Conservation (phyloP, 2,797 vertebrate genomes). For the Coluber constrictor region DNA sequence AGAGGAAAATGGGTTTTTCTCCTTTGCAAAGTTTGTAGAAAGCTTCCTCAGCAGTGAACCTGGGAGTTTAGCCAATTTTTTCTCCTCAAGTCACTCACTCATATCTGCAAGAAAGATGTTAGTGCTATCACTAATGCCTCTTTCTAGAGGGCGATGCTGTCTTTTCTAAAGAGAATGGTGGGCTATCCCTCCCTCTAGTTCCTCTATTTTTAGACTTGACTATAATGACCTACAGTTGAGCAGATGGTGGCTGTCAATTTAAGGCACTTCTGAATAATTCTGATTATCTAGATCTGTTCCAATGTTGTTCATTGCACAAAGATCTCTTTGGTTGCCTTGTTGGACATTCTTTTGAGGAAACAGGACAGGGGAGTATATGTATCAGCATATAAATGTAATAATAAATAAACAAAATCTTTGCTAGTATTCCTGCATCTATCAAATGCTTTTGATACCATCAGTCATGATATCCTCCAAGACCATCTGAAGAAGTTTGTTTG, state of each 20-base stretch:
- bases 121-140: background rate
- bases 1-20: background rate
- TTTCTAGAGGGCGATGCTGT: background rate
- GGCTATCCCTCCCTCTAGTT: background rate
- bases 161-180: background rate
- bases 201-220: background rate
- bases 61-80: background rate
- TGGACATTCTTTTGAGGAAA: background rate
- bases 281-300: background rate
- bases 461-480: background rate
- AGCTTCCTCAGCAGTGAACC: background rate
- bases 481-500: background rate
- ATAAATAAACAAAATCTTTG: background rate
- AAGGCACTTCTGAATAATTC: background rate
- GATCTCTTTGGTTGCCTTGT: background rate
- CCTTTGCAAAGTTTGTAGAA: background rate
- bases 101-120: background rate
- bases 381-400: background rate
- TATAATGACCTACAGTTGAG: background rate
- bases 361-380: background rate
- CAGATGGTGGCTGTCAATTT: background rate
- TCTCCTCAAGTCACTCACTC: background rate
- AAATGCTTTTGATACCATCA: background rate
- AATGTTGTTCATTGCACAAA: background rate
- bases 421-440: background rate